Evolutionary conservation across 1,140 invertebrate genomes (phyloP).

Genomic region (Drosophila neocordata): DNA sequence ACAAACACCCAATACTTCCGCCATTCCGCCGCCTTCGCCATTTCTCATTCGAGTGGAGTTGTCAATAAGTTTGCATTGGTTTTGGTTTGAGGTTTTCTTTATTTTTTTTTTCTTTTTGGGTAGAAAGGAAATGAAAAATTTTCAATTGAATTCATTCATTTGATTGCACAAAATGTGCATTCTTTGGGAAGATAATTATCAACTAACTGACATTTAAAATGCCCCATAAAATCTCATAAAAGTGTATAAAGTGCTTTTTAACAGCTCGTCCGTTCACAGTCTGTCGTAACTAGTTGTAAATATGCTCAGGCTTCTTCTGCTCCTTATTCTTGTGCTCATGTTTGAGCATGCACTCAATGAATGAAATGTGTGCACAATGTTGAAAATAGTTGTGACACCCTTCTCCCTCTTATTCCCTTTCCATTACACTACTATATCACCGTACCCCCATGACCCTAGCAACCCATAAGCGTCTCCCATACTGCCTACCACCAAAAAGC

Average conservation of each 20-base stretch:
- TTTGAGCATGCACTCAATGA: constrained; percentile 74
- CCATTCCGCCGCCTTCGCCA: constrained; percentile 7
- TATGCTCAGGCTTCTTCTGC: constrained; percentile 35
- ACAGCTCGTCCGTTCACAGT: constrained; percentile 37
- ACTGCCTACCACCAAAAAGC: constrained; percentile 5
- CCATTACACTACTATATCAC: neutral
- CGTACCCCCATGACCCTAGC: too few species aligned
- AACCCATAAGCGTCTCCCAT: neutral
- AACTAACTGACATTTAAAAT: constrained; percentile 67
- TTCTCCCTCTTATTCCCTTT: neutral
- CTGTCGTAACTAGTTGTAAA: constrained; percentile 58
- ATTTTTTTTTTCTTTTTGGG: constrained; percentile 22
- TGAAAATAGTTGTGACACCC: constrained; percentile 75
- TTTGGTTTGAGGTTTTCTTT: neutral
- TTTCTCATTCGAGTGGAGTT: constrained; percentile 38
- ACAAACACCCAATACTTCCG: constrained; percentile 24
- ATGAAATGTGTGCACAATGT: constrained; percentile 80
- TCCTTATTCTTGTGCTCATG: constrained; percentile 35
- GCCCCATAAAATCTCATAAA: constrained; percentile 74
- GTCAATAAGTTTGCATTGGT: constrained; percentile 46
- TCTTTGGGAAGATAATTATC: constrained; percentile 63
- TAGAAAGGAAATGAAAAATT: constrained; percentile 53
- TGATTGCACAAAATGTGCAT: constrained; percentile 37
- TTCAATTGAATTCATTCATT: constrained; percentile 74
- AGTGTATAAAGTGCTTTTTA: constrained; percentile 68